These are phyloP conservation scores for Andricus curvator DNA, from an alignment of 2,888 invertebrate species.

Conservation along the genomic window DNA sequence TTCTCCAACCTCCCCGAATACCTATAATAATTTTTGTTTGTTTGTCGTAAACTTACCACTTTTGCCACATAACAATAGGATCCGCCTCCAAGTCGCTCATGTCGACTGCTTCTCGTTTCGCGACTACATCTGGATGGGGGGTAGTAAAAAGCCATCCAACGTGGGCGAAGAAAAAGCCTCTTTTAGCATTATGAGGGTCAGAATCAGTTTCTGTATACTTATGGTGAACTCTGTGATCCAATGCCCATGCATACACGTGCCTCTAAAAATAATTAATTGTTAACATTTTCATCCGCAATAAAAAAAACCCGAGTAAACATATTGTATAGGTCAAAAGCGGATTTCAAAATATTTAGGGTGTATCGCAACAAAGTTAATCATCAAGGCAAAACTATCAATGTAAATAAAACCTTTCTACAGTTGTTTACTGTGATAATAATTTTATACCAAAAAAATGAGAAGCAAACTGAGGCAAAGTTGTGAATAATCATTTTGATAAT, in stretches of 20 bases:
- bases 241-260: slow-evolving; percentile 91
- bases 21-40: too few species aligned
- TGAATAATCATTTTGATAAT: too few species aligned
- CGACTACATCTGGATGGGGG: slow-evolving; percentile 89
- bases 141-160: slow-evolving; percentile 94
- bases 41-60: slow-evolving; percentile 77
- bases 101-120: slow-evolving; percentile 84
- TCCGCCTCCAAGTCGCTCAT: slow-evolving; percentile 86
- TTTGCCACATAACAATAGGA: slow-evolving; percentile 88
- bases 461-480: too few species aligned
- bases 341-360: too few species aligned
- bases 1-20: too few species aligned
- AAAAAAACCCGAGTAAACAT: too few species aligned
- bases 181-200: slow-evolving; percentile 90
- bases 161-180: slow-evolving; percentile 95
- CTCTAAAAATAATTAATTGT: slow-evolving; percentile 79
- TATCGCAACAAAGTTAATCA: too few species aligned
- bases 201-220: slow-evolving; percentile 93
- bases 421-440: too few species aligned
- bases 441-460: too few species aligned
- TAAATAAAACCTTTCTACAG: too few species aligned
- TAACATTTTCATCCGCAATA: neutral
- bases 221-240: slow-evolving; percentile 93
- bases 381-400: too few species aligned
- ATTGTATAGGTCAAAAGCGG: too few species aligned